Conservation (phyloP, 64 coral and sea anemone species). For the Acropora yongei region DNA sequence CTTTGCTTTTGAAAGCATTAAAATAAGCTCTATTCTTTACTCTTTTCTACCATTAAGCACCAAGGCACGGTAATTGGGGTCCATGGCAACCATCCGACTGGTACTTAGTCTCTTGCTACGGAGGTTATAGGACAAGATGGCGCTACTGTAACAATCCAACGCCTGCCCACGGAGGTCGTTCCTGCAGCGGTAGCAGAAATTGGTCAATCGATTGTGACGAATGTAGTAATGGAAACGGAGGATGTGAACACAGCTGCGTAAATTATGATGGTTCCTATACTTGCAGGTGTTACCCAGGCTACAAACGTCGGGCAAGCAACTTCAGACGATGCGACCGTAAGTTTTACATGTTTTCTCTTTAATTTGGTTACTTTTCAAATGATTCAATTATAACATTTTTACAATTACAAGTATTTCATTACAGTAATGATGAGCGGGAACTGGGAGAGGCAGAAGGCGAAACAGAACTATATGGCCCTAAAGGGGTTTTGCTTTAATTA, state of each 20-base stretch:
- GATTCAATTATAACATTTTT: background rate
- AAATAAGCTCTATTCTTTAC: too few relatives aligned
- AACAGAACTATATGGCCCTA: background rate
- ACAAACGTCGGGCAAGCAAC: background rate
- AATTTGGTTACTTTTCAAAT: background rate
- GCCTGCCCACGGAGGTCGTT: slow-evolving; percentile 7
- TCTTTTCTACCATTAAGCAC: background rate
- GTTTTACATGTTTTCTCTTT: background rate
- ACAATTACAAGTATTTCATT: background rate
- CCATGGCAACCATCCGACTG: slow-evolving; percentile 8
- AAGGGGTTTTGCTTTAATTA: background rate
- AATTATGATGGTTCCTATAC: slow-evolving; percentile 15
- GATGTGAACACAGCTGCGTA: slow-evolving; percentile 24
- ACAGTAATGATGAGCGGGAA: background rate
- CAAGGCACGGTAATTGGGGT: slow-evolving; percentile 44
- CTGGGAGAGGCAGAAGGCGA: background rate
- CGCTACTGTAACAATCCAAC: slow-evolving; percentile 49
- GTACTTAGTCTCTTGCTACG: background rate
- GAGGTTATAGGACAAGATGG: background rate
- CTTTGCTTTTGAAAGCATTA: background rate
- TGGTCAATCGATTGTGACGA: slow-evolving; percentile 17
- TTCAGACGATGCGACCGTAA: slow-evolving; percentile 8
- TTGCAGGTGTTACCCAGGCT: slow-evolving; percentile 40
- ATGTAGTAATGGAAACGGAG: slow-evolving; percentile 35
- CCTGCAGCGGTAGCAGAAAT: background rate